Conservation (phyloP, 2,888 invertebrate genomes). For the Zaprionus lineosus region DNA sequence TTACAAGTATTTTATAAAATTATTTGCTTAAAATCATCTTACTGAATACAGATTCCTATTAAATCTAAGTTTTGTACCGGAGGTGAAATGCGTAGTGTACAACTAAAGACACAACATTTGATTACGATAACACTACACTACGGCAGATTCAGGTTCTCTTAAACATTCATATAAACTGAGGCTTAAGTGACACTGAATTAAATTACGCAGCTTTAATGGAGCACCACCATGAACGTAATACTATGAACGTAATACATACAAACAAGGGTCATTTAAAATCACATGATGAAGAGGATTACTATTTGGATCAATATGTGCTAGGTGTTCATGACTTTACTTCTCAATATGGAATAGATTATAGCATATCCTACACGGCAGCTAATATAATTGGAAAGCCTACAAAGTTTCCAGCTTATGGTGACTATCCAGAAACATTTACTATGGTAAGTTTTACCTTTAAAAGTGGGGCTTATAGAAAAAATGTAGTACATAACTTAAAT, state of each 20-base stretch:
- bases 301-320: slow-evolving; percentile 89
- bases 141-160: too few relatives aligned
- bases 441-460: slow-evolving; percentile 92
- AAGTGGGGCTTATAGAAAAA: too few relatives aligned
- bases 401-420: slow-evolving; percentile 94
- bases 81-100: too few relatives aligned
- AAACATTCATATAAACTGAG: too few relatives aligned
- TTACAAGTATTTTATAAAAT: too few relatives aligned
- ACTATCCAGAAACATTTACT: slow-evolving; percentile 94
- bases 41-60: too few relatives aligned
- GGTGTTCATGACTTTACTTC: slow-evolving; percentile 93
- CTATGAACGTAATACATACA: slow-evolving; percentile 18
- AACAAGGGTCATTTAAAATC: slow-evolving; percentile 35
- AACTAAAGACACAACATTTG: too few relatives aligned
- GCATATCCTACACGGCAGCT: slow-evolving; percentile 93
- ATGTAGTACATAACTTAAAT: too few relatives aligned
- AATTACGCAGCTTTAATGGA: slow-evolving; percentile 54
- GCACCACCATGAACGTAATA: slow-evolving; percentile 25
- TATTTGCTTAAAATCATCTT: too few relatives aligned
- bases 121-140: too few relatives aligned
- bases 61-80: too few relatives aligned
- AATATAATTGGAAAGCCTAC: slow-evolving; percentile 93
- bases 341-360: slow-evolving; percentile 93
- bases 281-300: slow-evolving; percentile 52
- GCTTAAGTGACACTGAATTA: slow-evolving; percentile 60